These are phyloP conservation scores for Darevskia mixta DNA, from an alignment of 2,797 vertebrate genomes.

Conservation along the genomic window DNA sequence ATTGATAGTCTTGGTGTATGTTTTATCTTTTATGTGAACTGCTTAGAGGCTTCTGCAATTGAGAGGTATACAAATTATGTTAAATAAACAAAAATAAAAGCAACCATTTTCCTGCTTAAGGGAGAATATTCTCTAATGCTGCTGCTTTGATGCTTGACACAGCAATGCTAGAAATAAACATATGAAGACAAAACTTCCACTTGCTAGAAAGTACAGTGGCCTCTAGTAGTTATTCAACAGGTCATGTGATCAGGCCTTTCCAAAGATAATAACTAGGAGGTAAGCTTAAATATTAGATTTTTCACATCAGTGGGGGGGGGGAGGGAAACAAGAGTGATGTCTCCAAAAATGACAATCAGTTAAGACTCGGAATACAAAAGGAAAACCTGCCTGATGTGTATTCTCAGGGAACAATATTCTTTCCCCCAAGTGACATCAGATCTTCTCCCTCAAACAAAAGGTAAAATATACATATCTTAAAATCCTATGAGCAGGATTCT, in stretches of 20 bases:
- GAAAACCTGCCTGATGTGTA: background rate
- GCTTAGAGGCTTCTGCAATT: too few species aligned
- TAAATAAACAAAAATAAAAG: too few species aligned
- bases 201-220: background rate
- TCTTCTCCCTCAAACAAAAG: background rate
- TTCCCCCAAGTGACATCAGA: background rate
- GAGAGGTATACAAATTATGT: too few species aligned
- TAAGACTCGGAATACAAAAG: background rate
- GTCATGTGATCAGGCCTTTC: background rate
- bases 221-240: background rate
- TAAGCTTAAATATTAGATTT: background rate
- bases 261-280: background rate
- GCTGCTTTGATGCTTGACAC: background rate
- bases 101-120: background rate
- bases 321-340: background rate
- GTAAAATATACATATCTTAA: background rate
- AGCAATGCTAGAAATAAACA: background rate
- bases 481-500: background rate
- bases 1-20: too few species aligned
- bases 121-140: background rate
- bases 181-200: background rate
- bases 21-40: too few species aligned
- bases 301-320: background rate
- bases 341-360: background rate
- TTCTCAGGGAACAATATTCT: background rate